Evolutionary conservation across 2,113 vertebrate species (phyloP).

Genomic region (Bostrychus sinensis): DNA sequence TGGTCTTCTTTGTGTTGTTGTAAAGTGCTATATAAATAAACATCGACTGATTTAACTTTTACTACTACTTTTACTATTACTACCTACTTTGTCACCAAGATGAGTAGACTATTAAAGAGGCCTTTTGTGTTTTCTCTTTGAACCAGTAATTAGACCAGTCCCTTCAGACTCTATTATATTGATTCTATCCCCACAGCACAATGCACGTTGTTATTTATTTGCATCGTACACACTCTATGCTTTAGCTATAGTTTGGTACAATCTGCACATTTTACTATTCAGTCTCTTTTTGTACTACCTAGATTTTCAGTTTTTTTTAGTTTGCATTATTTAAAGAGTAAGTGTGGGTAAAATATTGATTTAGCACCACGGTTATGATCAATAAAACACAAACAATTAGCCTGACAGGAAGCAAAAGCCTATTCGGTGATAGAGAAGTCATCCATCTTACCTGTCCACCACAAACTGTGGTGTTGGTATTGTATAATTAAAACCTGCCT

Average conservation of each 20-base stretch:
- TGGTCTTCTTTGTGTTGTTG: too few species aligned
- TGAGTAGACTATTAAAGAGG: too few species aligned
- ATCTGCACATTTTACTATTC: background rate
- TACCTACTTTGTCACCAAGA: too few species aligned
- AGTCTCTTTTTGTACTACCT: background rate
- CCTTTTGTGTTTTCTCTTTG: too few species aligned
- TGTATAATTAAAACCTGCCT: conserved; percentile 10
- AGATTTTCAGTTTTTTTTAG: conserved; percentile 1
- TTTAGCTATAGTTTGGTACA: background rate
- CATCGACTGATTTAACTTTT: too few species aligned
- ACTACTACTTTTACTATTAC: too few species aligned
- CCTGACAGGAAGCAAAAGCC: conserved; percentile 11
- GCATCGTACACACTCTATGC: background rate
- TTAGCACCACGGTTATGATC: conserved; percentile 5
- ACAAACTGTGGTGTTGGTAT: conserved; percentile 5
- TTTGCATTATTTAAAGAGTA: conserved; percentile 2
- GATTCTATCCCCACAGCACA: background rate
- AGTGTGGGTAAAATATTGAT: conserved; percentile 4
- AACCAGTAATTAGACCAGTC: background rate
- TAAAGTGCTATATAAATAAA: too few species aligned
- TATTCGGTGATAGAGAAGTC: conserved; percentile 1
- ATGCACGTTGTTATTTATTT: background rate
- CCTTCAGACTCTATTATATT: background rate
- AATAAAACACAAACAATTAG: conserved; percentile 10
- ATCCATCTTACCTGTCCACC: conserved; percentile 6